Percentiles rank a stretch among this genome's conserved stretches.
Conservation (phyloP, 1,140 invertebrate species). For the Zaprionus tsacasi region DNA sequence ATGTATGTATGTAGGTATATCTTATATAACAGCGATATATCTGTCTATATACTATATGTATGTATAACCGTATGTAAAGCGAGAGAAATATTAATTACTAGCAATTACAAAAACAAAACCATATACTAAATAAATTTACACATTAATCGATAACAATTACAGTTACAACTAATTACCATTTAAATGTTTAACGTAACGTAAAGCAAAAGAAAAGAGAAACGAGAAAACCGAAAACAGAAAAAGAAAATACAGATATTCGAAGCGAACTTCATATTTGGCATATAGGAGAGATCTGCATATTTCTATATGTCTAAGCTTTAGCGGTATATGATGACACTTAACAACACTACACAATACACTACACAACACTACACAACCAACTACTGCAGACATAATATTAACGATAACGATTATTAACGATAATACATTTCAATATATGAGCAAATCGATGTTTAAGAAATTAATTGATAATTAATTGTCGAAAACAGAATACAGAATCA, state of each 20-base stretch:
- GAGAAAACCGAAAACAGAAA: slow-evolving; percentile 6
- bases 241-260: not conserved
- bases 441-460: slow-evolving; percentile 27
- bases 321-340: slow-evolving; percentile 37
- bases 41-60: slow-evolving; percentile 2
- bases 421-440: slow-evolving; percentile 37
- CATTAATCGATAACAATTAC: slow-evolving; percentile 43
- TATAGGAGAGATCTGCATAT: slow-evolving; percentile 4
- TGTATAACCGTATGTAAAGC: slow-evolving; percentile 31
- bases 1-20: slow-evolving; percentile 14
- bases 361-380: slow-evolving; percentile 20
- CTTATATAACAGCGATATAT: slow-evolving; percentile 6
- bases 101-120: slow-evolving; percentile 23
- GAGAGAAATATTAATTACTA: slow-evolving; percentile 35
- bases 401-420: slow-evolving; percentile 17
- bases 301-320: slow-evolving; percentile 44
- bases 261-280: slow-evolving; percentile 18
- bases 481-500: slow-evolving; percentile 11
- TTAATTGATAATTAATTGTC: slow-evolving; percentile 26
- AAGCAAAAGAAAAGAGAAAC: not conserved
- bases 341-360: slow-evolving; percentile 16
- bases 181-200: slow-evolving; percentile 35
- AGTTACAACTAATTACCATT: slow-evolving; percentile 45
- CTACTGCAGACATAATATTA: slow-evolving; percentile 25
- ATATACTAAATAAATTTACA: slow-evolving; percentile 44